Percentiles rank a stretch among this genome's conserved stretches.
These are phyloP conservation scores for Anthonomus grandis DNA, from an alignment of 1,140 invertebrate species.

Conservation along the genomic window DNA sequence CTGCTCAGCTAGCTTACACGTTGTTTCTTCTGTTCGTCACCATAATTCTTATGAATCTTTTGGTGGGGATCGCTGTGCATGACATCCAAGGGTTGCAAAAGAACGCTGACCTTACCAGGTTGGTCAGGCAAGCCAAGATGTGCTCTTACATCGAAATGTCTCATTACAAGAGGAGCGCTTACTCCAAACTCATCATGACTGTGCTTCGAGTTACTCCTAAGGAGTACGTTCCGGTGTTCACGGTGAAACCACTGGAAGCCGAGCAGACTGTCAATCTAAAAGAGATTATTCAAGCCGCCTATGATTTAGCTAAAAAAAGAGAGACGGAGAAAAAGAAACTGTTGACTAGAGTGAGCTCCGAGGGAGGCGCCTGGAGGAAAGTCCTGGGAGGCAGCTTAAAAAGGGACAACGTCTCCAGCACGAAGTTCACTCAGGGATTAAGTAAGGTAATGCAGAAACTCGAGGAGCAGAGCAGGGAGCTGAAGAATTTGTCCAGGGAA, in stretches of 20 bases:
- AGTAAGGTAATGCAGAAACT: constrained; percentile 1
- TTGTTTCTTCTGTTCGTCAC: constrained; percentile 24
- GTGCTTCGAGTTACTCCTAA: constrained; percentile 18
- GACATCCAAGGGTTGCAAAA: constrained; percentile 30
- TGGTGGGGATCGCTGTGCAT: constrained; percentile 29
- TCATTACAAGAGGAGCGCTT: constrained; percentile 12
- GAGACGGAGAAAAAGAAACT: neutral
- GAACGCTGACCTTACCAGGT: constrained; percentile 24
- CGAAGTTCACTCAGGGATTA: neutral
- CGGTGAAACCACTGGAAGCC: constrained; percentile 25
- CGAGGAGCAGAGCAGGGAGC: neutral
- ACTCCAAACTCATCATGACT: constrained; percentile 14
- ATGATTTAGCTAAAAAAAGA: constrained; percentile 13
- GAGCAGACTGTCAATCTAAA: constrained; percentile 15
- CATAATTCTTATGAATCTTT: constrained; percentile 29
- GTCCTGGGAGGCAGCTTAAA: neutral
- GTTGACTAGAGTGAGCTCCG: neutral
- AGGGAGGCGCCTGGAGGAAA: constrained; percentile 4
- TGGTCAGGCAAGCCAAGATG: constrained; percentile 25
- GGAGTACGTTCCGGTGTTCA: constrained; percentile 18
- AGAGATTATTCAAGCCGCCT: constrained; percentile 18
- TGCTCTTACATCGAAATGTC: constrained; percentile 26
- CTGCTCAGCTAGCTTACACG: constrained; percentile 15
- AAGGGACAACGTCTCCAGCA: neutral
- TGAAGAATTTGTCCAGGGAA: neutral